Evolutionary conservation across 2,888 invertebrate species (phyloP).

Genomic region (Danaus chrysippus): DNA sequence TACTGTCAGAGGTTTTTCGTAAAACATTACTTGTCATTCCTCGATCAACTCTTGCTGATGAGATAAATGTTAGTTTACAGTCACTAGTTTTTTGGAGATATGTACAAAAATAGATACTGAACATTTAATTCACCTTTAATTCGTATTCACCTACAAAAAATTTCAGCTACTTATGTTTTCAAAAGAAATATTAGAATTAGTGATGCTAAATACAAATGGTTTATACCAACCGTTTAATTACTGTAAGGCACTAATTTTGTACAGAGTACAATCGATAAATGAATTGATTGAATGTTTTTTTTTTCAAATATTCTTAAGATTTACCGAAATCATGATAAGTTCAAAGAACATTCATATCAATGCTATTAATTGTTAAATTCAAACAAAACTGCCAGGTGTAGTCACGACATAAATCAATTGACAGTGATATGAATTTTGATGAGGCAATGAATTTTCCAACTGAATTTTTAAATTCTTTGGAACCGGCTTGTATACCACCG

Average conservation of each 20-base stretch:
- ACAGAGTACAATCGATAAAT: constrained; percentile 24
- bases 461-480: constrained; percentile 29
- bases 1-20: constrained; percentile 17
- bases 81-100: constrained; percentile 5
- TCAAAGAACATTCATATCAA: constrained; percentile 22
- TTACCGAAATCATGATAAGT: constrained; percentile 22
- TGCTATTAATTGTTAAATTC: background rate
- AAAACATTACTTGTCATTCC: constrained; percentile 11
- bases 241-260: constrained; percentile 27
- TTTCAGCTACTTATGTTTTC: constrained; percentile 23
- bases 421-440: constrained; percentile 22
- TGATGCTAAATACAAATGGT: constrained; percentile 27
- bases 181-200: constrained; percentile 23
- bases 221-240: constrained; percentile 20
- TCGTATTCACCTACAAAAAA: constrained; percentile 22
- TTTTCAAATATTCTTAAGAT: constrained; percentile 22
- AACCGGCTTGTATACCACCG: constrained; percentile 21
- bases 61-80: constrained; percentile 13
- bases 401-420: constrained; percentile 22
- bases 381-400: constrained; percentile 17
- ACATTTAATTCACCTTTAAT: no score
- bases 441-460: constrained; percentile 24
- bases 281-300: constrained; percentile 28
- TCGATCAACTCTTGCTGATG: constrained; percentile 17
- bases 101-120: constrained; percentile 20